Base-by-base conservation (phyloP, 2,113 vertebrate genomes). In the Nestor notabilis region DNA sequence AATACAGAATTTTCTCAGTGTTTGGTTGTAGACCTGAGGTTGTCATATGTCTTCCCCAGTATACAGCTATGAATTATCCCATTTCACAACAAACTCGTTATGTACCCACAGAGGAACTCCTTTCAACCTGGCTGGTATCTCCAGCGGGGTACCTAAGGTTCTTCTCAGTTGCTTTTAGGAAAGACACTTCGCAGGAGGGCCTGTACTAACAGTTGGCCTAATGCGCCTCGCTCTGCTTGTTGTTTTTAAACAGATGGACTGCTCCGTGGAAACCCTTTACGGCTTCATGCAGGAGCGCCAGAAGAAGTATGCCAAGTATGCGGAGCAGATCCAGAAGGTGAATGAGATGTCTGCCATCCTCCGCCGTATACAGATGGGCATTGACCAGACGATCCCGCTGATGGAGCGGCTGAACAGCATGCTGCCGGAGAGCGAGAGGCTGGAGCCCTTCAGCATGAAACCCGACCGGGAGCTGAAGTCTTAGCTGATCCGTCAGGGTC, bases 301-400 rank as follows among this genome's bases (percentile, higher is more conserved):
- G 98, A 99, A 99, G 93, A 99, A 99, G 77, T 99, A 99, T 1
- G 99, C 99, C 90, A 99, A 99, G 90, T 99, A 99, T 1, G 99
- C 99, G 0, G 99, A 99, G 98, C 99, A 99, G 98, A 99, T 99
- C 98, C 99, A 99, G 98, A 99, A 99, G 92, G 99, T 99, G 91
- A 99, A 99, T 1, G 99, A 99, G 98, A 99, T 99, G 99, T 99
- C 99, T 3, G 99, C 99, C 98, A 99, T 99, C 97, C 98, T 99
- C 44, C 98, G 99, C 18, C 99, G 99, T 28, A 99, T 99, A 53
- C 99, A 99, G 98, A 99, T 99, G 99, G 99, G 99, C 97, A 99
- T 99, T 1, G 99, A 99, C 97, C 99, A 99, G 98, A 99, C 99
- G 0, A 91, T 99, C 66, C 99, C 99, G 0, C 98, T 99, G 96